Evolutionary conservation across 2,888 invertebrate species (phyloP), one percentile per base, ranked within the genome.

Genomic region (Sesia apiformis): DNA sequence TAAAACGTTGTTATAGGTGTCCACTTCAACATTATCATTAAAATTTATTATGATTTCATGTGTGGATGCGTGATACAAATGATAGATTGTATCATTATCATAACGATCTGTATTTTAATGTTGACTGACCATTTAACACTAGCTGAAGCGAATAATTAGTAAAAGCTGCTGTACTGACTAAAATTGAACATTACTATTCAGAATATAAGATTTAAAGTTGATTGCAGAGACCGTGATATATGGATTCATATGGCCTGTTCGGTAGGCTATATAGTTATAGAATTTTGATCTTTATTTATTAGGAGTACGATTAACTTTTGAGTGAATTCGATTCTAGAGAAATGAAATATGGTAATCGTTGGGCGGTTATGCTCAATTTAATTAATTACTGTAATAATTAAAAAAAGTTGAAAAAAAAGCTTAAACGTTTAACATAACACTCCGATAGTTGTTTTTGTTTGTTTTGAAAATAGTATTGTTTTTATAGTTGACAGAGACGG

Each of bases 121-220:
- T 67, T 63, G 61, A 63, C 65, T 64, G 69, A 65, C 60, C 58
- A 58, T 66, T 77, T 75, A 73, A 66, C 75, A 69, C 74, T 60
- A 64, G 39, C 58, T 62, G 59, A 60, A 65, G 57, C 66, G 62
- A 53, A 59, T 64, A 66, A 67, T 69, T 65, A 46, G 8, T 46
- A 46, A 46, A 46, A 46, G 8, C 46, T 23, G 8, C 5, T 43
- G 7, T 7, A 4, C 8, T 43, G 43, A 46, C 7, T 46, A n/a
- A 46, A n/a, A 4, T 5, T 46, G n/a, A 8, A 46, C 46, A 8
- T 46, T 8, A 46, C n/a, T 8, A 4, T 3, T 46, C n/a, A 8
- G 4, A 23, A 4, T 4, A 46, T 46, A 8, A n/a, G 46, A 8
- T 46, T 46, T 23, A 46, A 46, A 46, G 4, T 46, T 6, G 23